These are phyloP conservation scores for Cebus imitator DNA, from an alignment of 2,113 vertebrate genomes.

Conservation along the genomic window DNA sequence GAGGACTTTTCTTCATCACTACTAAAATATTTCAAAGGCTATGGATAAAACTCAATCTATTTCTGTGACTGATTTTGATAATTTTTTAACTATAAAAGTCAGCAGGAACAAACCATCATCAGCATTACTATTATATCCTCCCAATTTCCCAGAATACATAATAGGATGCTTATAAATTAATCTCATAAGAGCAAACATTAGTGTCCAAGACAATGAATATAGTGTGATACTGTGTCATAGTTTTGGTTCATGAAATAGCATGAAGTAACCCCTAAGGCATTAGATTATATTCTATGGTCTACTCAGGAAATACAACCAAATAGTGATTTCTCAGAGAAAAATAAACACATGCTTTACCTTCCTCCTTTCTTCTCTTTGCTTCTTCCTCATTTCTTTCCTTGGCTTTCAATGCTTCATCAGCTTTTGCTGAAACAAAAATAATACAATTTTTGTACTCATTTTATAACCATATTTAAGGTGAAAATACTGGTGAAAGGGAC, in stretches of 20 bases:
- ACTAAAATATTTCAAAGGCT: neutral
- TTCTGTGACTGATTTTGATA: neutral
- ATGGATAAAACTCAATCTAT: neutral
- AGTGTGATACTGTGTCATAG: neutral
- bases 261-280: neutral
- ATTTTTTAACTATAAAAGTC: neutral
- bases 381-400: conserved; percentile 95
- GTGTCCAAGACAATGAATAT: neutral
- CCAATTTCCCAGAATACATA: neutral
- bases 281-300: neutral
- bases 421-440: conserved; percentile 89
- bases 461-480: neutral
- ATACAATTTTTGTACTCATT: neutral
- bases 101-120: neutral
- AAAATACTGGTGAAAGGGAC: neutral
- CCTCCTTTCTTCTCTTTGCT: conserved; percentile 91
- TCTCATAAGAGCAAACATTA: neutral
- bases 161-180: neutral
- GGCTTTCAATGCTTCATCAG: conserved; percentile 94
- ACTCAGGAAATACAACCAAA: neutral
- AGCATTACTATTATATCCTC: neutral
- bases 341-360: conserved; percentile 84
- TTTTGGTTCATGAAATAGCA: neutral
- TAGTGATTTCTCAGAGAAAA: neutral
- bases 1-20: neutral